phyloP scores from a whole-genome alignment of 2,888 invertebrate genomes.

The Thysanoteuthis rhombus region DNA sequence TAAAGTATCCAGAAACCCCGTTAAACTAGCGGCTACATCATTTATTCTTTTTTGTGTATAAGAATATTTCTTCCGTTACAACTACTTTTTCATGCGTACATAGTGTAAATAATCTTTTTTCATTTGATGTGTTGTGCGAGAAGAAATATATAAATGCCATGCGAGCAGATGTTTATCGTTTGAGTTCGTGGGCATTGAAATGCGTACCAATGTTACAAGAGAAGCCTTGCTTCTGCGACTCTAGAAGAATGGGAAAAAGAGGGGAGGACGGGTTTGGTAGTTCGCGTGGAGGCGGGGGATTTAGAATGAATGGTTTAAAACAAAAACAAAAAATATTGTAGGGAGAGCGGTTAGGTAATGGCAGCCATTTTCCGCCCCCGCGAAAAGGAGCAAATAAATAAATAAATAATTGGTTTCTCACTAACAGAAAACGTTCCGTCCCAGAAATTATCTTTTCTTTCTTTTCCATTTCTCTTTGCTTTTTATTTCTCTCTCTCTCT shows the following conservation, averaged over 20 bases:
- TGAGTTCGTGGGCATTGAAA: not conserved
- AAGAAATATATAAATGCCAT: no score
- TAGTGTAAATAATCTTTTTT: no score
- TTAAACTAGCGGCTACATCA: no score
- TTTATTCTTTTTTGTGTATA: no score
- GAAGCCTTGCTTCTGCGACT: not conserved
- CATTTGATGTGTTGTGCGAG: no score
- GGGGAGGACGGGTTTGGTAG: not conserved
- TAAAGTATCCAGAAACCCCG: no score
- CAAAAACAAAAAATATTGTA: not conserved
- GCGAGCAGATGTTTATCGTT: not conserved
- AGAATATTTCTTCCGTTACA: no score
- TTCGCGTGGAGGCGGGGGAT: not conserved
- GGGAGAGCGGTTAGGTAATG: not conserved
- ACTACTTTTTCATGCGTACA: no score
- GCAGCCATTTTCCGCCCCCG: not conserved
- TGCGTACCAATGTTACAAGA: not conserved
- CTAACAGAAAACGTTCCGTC: no score
- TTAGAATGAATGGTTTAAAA: not conserved
- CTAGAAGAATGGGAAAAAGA: not conserved
- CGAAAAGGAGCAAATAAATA: not conserved
- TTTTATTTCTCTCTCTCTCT: not conserved
- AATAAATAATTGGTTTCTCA: not conserved
- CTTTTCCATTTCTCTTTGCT: not conserved
- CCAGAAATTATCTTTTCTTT: not conserved